Evolutionary conservation across 2,113 vertebrate genomes (phyloP), one percentile per base, ranked within the genome.

Genomic region (Poeciliopsis retropinna): DNA sequence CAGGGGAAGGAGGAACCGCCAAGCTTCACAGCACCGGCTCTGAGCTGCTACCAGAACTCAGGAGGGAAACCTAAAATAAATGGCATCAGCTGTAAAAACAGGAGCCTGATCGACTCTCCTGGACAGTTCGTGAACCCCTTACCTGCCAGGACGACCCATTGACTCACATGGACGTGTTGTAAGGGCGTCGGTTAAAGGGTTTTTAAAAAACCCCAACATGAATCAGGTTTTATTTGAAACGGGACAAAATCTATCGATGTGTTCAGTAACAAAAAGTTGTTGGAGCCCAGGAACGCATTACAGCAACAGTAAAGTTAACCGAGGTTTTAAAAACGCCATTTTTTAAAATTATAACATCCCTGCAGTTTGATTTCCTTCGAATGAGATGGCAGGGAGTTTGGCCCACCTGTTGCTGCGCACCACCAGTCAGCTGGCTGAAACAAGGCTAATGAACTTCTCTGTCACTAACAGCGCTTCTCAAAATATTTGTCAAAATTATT

Each of bases 1-100:
- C 70, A n/a, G 27, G 73, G 44, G 44, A 19, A 47, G 41, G 61
- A 37, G 71, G 60, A 79, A 62, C 64, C 72, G 64, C 71, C 60
- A 41, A 71, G 73, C 31, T 7, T 15, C 19, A 32, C 64, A 19
- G 17, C 1, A 44, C 39, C 64, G 61, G 25, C 73, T 65, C 41
- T 63, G 17, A 70, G 54, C 73, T 13, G n/a, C 14, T n/a, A 60
- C 67, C 60, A 61, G 79, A 75, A 28, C 67, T 12, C 29, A 30
- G 25, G 3, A 8, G 2, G 19, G 17, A 47, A 47, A 19, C 15
- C 0, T 37, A 19, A 47, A 19, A 47, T 5, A 19, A 47, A 47
- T 19, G 19, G 15, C 5, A 47, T 19, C 17, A 47, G 44, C 17
- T 72, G 0, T 34, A 70, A 67, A 37, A 63, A 54, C n/a, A 12